Conservation (phyloP, 2,797 vertebrate genomes). For the Rachycentron canadum region DNA sequence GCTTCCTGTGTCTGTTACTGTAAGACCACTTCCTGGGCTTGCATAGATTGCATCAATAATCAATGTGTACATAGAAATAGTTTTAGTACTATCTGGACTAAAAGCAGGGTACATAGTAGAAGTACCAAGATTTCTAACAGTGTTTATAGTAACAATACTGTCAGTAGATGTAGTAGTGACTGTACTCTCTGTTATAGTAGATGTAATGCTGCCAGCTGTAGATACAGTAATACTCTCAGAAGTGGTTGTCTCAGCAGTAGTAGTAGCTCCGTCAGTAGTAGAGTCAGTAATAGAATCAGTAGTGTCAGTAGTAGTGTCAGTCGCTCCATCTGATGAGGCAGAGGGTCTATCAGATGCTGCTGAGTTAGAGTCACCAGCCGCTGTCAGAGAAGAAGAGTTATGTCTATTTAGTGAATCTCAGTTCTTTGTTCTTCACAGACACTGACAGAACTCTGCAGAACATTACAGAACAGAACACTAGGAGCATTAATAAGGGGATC, state of each 20-base stretch:
- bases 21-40: conserved; percentile 12
- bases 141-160: neutral
- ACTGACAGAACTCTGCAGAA: conserved; percentile 42
- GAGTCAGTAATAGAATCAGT: neutral
- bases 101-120: neutral
- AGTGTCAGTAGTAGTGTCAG: conserved; percentile 33
- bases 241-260: neutral
- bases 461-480: neutral
- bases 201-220: neutral
- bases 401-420: conserved; percentile 62
- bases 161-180: neutral
- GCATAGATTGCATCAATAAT: conserved; percentile 9
- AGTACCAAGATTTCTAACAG: neutral
- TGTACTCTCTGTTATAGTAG: neutral
- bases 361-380: conserved; percentile 68
- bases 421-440: conserved; percentile 17
- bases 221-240: neutral
- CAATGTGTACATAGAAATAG: conserved; percentile 12
- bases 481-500: neutral
- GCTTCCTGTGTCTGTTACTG: conserved; percentile 19
- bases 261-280: neutral
- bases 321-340: conserved; percentile 69
- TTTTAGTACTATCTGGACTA: neutral
- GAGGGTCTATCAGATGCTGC: conserved; percentile 65
- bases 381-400: conserved; percentile 79